Evolutionary conservation across 2,113 vertebrate species (phyloP).

Genomic region (Cygnus buccinator): DNA sequence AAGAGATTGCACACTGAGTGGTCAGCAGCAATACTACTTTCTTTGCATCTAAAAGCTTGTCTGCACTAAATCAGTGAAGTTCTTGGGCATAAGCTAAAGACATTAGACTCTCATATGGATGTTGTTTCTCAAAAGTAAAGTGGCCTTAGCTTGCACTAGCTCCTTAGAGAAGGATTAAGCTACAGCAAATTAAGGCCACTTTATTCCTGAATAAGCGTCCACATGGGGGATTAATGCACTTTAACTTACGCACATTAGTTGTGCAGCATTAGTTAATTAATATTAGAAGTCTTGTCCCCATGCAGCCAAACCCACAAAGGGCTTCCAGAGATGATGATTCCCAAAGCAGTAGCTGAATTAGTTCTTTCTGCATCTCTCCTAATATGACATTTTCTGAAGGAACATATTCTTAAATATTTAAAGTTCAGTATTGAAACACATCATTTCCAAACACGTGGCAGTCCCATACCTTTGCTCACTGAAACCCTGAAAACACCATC

Average conservation of each 20-base stretch:
- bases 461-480: background rate
- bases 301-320: background rate
- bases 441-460: background rate
- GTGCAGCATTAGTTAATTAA: slow-evolving; percentile 31
- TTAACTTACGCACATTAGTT: background rate
- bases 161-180: slow-evolving; percentile 13
- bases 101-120: background rate
- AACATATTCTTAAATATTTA: background rate
- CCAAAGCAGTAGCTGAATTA: background rate
- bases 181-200: background rate
- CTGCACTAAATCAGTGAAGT: background rate
- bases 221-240: background rate
- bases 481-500: background rate
- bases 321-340: background rate
- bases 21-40: background rate
- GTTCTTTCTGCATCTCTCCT: background rate
- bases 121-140: background rate
- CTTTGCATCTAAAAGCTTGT: background rate
- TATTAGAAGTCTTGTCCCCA: background rate
- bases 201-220: background rate
- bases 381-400: background rate
- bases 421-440: background rate
- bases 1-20: background rate
- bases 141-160: background rate
- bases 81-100: background rate